These are phyloP conservation scores for Plagodis pulveraria DNA, from an alignment of 2,888 invertebrate genomes.

Conservation along the genomic window DNA sequence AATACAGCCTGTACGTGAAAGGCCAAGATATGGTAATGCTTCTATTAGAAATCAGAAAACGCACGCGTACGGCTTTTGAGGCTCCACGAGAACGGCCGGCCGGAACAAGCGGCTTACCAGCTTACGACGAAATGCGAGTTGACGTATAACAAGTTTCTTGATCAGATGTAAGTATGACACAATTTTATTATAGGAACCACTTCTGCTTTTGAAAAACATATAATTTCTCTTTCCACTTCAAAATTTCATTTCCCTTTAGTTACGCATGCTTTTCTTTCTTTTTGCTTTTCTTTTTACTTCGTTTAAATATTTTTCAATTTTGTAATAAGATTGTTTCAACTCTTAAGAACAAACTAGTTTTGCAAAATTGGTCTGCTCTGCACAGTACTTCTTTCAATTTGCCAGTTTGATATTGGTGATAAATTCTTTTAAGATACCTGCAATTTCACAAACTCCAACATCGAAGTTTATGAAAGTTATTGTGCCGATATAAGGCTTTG, in stretches of 20 bases:
- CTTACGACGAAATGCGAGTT: constrained; percentile 28
- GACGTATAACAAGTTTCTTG: constrained; percentile 37
- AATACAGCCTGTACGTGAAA: constrained; percentile 67
- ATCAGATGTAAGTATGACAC: constrained; percentile 42
- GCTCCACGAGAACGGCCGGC: constrained; percentile 39
- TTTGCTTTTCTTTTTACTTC: too few relatives aligned
- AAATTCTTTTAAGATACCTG: too few relatives aligned
- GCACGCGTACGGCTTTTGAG: constrained; percentile 51
- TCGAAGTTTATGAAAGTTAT: too few relatives aligned
- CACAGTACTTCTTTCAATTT: too few relatives aligned
- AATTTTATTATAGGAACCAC: constrained; percentile 38
- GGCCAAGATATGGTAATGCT: constrained; percentile 76
- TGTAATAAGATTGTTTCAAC: too few relatives aligned
- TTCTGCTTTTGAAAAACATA: constrained; percentile 30
- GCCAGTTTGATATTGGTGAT: too few relatives aligned
- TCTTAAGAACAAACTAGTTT: too few relatives aligned
- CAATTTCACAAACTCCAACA: too few relatives aligned
- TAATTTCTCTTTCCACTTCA: constrained; percentile 38
- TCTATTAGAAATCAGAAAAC: constrained; percentile 71
- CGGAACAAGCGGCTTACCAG: constrained; percentile 48
- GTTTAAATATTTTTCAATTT: too few relatives aligned
- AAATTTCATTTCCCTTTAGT: constrained; percentile 27
- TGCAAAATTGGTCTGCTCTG: too few relatives aligned
- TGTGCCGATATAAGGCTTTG: too few relatives aligned
- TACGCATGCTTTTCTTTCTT: neutral